Evolutionary conservation across 2,113 vertebrate genomes (phyloP).

Genomic region (Ammodytes dubius): DNA sequence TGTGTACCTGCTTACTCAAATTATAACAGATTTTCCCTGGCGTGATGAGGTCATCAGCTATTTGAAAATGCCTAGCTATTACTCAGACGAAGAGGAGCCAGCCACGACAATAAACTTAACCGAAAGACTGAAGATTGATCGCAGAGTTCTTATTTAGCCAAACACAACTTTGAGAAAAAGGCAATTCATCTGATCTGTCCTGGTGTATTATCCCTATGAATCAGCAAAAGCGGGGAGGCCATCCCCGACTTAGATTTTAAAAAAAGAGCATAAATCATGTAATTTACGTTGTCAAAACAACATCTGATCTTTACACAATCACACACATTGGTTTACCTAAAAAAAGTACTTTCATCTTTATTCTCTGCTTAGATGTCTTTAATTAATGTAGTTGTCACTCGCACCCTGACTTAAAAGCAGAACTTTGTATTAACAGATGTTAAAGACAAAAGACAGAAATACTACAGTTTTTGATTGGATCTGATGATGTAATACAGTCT

Average conservation of each 20-base stretch:
- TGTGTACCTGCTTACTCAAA: slow-evolving; percentile 66
- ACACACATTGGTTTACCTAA: slow-evolving; percentile 50
- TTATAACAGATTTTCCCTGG: slow-evolving; percentile 66
- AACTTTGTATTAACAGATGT: slow-evolving; percentile 9
- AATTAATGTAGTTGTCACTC: slow-evolving; percentile 60
- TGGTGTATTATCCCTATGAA: slow-evolving; percentile 72
- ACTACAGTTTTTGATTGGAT: not conserved
- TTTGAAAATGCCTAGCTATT: slow-evolving; percentile 68
- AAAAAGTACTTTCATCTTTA: slow-evolving; percentile 50
- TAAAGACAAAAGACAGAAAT: not conserved
- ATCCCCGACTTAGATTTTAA: slow-evolving; percentile 65
- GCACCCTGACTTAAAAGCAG: slow-evolving; percentile 28
- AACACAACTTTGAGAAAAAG: slow-evolving; percentile 78
- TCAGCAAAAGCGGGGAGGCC: slow-evolving; percentile 70
- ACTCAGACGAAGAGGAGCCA: slow-evolving; percentile 81
- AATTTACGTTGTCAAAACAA: slow-evolving; percentile 76
- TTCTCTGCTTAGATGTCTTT: slow-evolving; percentile 50
- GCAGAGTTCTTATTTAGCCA: slow-evolving; percentile 80
- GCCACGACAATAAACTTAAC: slow-evolving; percentile 76
- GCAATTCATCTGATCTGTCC: slow-evolving; percentile 82
- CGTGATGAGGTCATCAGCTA: slow-evolving; percentile 78
- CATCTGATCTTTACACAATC: slow-evolving; percentile 60
- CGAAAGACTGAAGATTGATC: slow-evolving; percentile 82
- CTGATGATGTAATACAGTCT: not conserved
- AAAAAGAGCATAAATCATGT: slow-evolving; percentile 80